Conservation (phyloP, 1,140 invertebrate species). For the Ceratina japonica region DNA sequence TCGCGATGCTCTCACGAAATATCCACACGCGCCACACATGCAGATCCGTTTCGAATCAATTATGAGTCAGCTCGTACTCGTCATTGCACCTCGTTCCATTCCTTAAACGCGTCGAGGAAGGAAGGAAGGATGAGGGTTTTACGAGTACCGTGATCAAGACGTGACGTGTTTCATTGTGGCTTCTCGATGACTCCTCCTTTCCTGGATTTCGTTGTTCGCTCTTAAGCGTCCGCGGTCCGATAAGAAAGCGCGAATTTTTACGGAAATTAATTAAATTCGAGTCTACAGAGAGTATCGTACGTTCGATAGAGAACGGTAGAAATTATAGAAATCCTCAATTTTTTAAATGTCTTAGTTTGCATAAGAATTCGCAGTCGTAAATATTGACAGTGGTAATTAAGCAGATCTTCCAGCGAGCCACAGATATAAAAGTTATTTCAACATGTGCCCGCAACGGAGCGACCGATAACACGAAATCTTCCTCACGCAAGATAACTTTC, state of each 20-base stretch:
- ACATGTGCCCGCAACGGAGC: neutral
- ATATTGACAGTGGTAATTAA: too few species aligned
- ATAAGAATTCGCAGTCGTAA: too few species aligned
- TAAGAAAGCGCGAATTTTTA: too few species aligned
- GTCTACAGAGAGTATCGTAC: too few species aligned
- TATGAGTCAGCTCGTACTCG: constrained; percentile 15
- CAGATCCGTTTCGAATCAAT: constrained; percentile 2
- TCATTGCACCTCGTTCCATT: constrained; percentile 10
- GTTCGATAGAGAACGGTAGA: too few species aligned
- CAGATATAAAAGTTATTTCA: constrained; percentile 4
- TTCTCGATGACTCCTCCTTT: constrained; percentile 48
- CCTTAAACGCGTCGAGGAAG: constrained; percentile 15
- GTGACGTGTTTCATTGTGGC: constrained; percentile 11
- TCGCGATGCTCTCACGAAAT: neutral
- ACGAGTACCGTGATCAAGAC: constrained; percentile 15
- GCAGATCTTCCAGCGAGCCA: neutral
- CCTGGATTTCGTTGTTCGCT: constrained; percentile 39
- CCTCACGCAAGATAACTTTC: neutral
- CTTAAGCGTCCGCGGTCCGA: constrained; percentile 18
- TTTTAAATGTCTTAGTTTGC: too few species aligned
- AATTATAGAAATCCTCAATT: too few species aligned
- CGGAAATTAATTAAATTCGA: too few species aligned
- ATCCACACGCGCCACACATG: neutral
- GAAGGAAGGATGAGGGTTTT: neutral
- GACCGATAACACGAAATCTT: neutral